Conservation (phyloP, 1,140 invertebrate genomes). For the Eurosta solidaginis region DNA sequence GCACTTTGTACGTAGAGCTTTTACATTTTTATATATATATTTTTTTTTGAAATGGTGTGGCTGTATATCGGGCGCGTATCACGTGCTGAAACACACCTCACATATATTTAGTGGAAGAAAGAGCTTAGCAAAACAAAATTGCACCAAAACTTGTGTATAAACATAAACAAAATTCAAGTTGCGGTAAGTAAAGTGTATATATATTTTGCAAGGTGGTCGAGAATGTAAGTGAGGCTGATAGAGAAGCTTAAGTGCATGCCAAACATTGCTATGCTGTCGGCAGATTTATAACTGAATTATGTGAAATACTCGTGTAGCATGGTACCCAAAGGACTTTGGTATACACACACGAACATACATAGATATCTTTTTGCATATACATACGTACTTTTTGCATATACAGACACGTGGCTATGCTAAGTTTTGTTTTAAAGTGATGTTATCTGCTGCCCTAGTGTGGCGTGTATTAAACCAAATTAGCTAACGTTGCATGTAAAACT, state of each 20-base stretch:
- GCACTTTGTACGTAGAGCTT: constrained; percentile 13
- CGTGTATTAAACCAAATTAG: no score
- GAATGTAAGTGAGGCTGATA: not conserved
- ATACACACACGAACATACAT: not conserved
- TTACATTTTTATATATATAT: not conserved
- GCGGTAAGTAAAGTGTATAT: not conserved
- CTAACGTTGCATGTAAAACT: not conserved
- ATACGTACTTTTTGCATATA: not conserved
- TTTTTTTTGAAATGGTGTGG: not conserved
- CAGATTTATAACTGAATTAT: constrained; percentile 11
- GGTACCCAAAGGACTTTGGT: not conserved
- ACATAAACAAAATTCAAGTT: not conserved
- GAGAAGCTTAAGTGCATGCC: not conserved
- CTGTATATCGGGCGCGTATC: not conserved
- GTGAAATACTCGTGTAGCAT: not conserved
- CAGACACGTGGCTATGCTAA: no score
- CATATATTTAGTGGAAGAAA: not conserved
- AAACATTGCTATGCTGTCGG: not conserved
- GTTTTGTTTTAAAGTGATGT: no score
- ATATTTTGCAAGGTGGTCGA: not conserved
- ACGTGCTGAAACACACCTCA: not conserved
- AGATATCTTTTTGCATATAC: not conserved
- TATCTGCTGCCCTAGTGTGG: no score
- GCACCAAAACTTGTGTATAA: not conserved
- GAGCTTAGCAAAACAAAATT: constrained; percentile 6